Evolutionary conservation across 2,888 invertebrate genomes (phyloP), one percentile per base, ranked within the genome.

Genomic region (Seira ritae): DNA sequence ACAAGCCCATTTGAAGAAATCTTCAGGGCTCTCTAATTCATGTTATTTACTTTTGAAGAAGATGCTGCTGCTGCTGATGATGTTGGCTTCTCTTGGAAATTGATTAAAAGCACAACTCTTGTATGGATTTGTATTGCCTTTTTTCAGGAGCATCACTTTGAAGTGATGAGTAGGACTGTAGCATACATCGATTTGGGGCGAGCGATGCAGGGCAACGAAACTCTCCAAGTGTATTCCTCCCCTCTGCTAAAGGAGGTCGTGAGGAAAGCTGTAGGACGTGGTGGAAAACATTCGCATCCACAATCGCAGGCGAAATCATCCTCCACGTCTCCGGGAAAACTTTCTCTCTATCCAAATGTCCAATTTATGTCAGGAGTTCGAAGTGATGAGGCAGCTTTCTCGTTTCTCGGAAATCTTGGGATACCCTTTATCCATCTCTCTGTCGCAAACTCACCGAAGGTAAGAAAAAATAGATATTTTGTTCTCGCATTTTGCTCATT

Each of bases 91-190:
- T n/a, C n/a, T n/a, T n/a, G n/a, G n/a, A n/a, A n/a, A n/a, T n/a
- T n/a, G n/a, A 31, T 31, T 31, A 31, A 4, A 4, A 31, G 31
- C 2, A 8, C 31, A 31, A 31, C 31, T 31, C 10, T 19, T 31
- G 22, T 72, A 70, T 37, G 68, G 31, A 24, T 68, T 31, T 24
- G 20, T 46, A 31, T 31, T 31, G 3, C 31, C 23, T 69, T 67
- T 67, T 46, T 80, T 10, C 68, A 89, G 89, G 89, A 89, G 69
- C 89, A 89, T 72, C 87, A 88, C 74, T 89, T 89, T 85, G 89
- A 89, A 79, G 86, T 89, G 66, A 79, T 75, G 78, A 88, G 84
- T 0, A 77, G 89, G 20, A 82, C 88, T 20, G 84, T 89, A n/a
- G 89, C 88, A 0, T 84, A 78, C 72, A 62, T 85, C 17, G 80